phyloP scores from a whole-genome alignment of 2,888 invertebrate genomes.

The Agrochola litura region DNA sequence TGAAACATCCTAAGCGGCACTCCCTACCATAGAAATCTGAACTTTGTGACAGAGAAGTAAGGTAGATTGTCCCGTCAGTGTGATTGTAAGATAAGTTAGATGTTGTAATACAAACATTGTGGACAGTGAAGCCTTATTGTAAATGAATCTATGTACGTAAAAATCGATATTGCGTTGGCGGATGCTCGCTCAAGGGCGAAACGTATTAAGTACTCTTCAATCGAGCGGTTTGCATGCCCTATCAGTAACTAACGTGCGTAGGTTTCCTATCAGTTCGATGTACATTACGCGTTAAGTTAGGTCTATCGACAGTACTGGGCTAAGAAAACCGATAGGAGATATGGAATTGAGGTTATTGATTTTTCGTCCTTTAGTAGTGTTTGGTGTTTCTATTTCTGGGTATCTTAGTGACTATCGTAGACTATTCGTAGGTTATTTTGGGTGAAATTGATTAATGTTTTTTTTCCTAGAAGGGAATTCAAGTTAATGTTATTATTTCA shows the following conservation, averaged over 20 bases:
- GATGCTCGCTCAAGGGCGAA: slow-evolving; percentile 83
- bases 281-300: slow-evolving; percentile 28
- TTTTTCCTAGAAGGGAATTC: background rate
- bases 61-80: slow-evolving; percentile 67
- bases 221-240: slow-evolving; percentile 67
- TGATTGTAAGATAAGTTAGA: slow-evolving; percentile 66
- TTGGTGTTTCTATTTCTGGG: slow-evolving; percentile 29
- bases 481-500: background rate
- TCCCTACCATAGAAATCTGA: slow-evolving; percentile 29
- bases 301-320: background rate
- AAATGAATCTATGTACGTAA: slow-evolving; percentile 85
- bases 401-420: slow-evolving; percentile 31
- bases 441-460: slow-evolving; percentile 4
- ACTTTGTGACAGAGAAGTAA: slow-evolving; percentile 57
- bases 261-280: slow-evolving; percentile 9
- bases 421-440: slow-evolving; percentile 13
- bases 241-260: slow-evolving; percentile 45
- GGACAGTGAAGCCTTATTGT: slow-evolving; percentile 86
- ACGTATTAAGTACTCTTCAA: slow-evolving; percentile 72
- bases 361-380: slow-evolving; percentile 4
- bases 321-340: background rate
- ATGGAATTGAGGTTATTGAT: slow-evolving; percentile 18
- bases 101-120: slow-evolving; percentile 69
- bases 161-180: slow-evolving; percentile 88
- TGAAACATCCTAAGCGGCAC: slow-evolving; percentile 61